These are phyloP conservation scores for Craseonycteris thonglongyai DNA, from an alignment of 2,113 vertebrate species.

Conservation along the genomic window DNA sequence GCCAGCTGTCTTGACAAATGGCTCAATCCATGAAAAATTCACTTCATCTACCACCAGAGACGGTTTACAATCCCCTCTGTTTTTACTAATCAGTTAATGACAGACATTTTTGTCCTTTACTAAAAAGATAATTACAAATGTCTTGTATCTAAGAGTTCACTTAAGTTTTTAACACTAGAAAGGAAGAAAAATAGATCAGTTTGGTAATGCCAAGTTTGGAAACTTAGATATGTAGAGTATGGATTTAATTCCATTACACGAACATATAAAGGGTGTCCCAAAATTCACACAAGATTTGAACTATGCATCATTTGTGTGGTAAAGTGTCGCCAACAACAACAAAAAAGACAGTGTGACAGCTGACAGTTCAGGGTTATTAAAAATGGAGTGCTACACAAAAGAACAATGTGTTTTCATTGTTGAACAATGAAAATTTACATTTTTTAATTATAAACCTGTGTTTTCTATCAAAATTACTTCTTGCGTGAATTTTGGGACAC, in stretches of 20 bases:
- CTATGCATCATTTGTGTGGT: too few species aligned
- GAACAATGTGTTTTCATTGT: too few species aligned
- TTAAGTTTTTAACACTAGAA: neutral
- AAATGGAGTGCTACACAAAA: too few species aligned
- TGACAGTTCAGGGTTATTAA: too few species aligned
- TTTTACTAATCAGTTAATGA: slow-evolving; percentile 26
- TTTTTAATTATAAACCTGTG: too few species aligned
- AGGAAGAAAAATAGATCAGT: neutral
- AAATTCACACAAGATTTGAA: too few species aligned
- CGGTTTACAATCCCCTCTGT: neutral
- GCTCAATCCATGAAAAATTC: neutral
- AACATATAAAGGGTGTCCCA: too few species aligned
- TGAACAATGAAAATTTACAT: too few species aligned
- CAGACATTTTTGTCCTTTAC: neutral
- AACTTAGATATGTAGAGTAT: neutral
- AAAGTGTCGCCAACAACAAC: too few species aligned
- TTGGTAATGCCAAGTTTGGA: slow-evolving; percentile 31
- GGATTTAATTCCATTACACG: neutral
- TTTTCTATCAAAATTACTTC: too few species aligned
- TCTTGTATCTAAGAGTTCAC: slow-evolving; percentile 31
- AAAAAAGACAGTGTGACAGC: too few species aligned
- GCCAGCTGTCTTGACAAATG: neutral
- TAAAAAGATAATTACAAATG: slow-evolving; percentile 20
- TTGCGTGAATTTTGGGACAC: too few species aligned
- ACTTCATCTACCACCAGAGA: neutral